Evolutionary conservation across 2,888 invertebrate species (phyloP).

Genomic region (Sympetrum striolatum): DNA sequence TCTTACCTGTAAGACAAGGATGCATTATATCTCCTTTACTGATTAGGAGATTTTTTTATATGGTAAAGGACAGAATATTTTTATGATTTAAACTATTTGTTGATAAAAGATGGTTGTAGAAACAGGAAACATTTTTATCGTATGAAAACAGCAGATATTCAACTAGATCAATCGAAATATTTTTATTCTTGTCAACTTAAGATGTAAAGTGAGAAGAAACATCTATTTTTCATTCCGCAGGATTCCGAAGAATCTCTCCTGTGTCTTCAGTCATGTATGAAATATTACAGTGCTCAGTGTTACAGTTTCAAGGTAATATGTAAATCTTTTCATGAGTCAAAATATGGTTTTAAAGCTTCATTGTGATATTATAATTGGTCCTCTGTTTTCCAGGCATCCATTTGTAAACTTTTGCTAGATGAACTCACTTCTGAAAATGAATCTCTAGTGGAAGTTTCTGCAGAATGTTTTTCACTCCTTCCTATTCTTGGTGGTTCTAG

Average conservation of each 20-base stretch:
- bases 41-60: too few species aligned
- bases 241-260: background rate
- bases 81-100: too few species aligned
- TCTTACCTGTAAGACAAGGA: too few species aligned
- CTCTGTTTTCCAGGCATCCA: background rate
- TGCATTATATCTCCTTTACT: too few species aligned
- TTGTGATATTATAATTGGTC: background rate
- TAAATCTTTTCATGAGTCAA: background rate
- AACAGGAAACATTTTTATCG: too few species aligned
- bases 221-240: background rate
- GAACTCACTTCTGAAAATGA: background rate
- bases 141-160: too few species aligned
- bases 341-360: background rate
- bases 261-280: conserved; percentile 23
- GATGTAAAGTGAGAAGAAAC: too few species aligned
- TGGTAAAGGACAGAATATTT: too few species aligned
- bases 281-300: conserved; percentile 10
- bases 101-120: too few species aligned
- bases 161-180: too few species aligned
- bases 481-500: background rate
- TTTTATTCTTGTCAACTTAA: too few species aligned
- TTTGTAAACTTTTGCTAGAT: background rate
- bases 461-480: background rate
- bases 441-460: background rate
- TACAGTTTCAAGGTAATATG: background rate